A percentile compares a stretch with the other conserved stretches of the same genome.
phyloP scores from a whole-genome alignment of 2,888 invertebrate genomes.

The Cheiracanthium punctorium region DNA sequence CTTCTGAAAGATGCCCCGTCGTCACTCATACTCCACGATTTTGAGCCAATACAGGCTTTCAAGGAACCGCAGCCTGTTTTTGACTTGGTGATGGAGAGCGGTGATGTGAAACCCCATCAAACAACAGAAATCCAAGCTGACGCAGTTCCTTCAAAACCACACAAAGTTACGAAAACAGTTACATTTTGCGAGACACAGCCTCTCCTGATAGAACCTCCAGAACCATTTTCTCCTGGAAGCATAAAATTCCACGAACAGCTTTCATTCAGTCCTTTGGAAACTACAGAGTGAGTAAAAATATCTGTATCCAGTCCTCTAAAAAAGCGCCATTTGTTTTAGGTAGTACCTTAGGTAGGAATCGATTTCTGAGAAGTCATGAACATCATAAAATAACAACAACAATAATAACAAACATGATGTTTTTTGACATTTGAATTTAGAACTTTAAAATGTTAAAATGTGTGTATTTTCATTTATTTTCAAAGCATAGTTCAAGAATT shows the following conservation, averaged over 20 bases:
- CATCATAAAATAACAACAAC: too few relatives aligned
- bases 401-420: too few relatives aligned
- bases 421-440: too few relatives aligned
- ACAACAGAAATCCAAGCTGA: neutral
- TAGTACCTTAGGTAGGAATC: too few relatives aligned
- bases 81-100: conserved; percentile 35
- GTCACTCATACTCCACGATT: conserved; percentile 46
- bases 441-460: too few relatives aligned
- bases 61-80: conserved; percentile 30
- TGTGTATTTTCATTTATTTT: too few relatives aligned
- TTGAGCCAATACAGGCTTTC: conserved; percentile 29
- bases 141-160: neutral
- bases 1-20: conserved; percentile 50
- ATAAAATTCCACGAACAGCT: neutral
- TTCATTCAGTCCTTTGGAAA: neutral
- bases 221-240: conserved; percentile 9
- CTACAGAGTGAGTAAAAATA: neutral
- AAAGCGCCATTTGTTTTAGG: too few relatives aligned
- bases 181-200: conserved; percentile 44
- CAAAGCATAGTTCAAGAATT: too few relatives aligned
- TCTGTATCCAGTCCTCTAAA: too few relatives aligned
- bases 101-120: conserved; percentile 24
- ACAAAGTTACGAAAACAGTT: conserved; percentile 47
- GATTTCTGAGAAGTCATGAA: too few relatives aligned
- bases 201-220: conserved; percentile 37